Percentiles rank a stretch among this genome's conserved stretches.
phyloP scores from a whole-genome alignment of 2,888 invertebrate species.

The Orthosia cruda region DNA sequence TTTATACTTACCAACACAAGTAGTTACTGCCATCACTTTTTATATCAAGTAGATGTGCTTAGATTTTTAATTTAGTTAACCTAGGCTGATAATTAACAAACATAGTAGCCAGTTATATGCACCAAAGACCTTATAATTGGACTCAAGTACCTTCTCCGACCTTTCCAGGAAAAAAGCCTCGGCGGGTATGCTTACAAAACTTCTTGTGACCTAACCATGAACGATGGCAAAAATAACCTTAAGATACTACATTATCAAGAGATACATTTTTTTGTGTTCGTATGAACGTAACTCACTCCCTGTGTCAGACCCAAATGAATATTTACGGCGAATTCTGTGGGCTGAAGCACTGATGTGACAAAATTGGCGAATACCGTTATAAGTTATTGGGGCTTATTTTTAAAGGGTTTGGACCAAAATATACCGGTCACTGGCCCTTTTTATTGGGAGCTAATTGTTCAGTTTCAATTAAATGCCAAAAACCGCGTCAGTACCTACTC shows the following conservation, averaged over 20 bases:
- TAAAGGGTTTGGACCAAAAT: constrained; percentile 34
- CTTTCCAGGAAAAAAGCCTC: background rate
- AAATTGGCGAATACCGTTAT: constrained; percentile 50
- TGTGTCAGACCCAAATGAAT: constrained; percentile 69
- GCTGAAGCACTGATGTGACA: constrained; percentile 53
- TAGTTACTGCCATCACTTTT: too few relatives aligned
- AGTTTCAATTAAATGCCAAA: constrained; percentile 15
- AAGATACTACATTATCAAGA: constrained; percentile 61
- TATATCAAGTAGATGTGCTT: too few relatives aligned
- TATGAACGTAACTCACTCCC: constrained; percentile 69
- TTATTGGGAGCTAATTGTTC: constrained; percentile 9
- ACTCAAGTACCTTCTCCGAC: too few relatives aligned
- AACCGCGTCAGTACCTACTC: background rate
- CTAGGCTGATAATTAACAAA: too few relatives aligned
- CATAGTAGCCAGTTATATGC: too few relatives aligned
- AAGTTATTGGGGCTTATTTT: constrained; percentile 51
- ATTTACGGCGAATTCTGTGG: constrained; percentile 58
- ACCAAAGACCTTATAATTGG: too few relatives aligned
- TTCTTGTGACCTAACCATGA: constrained; percentile 14
- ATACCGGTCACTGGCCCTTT: background rate
- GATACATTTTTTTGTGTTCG: constrained; percentile 68
- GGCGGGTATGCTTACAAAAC: background rate
- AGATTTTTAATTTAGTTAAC: too few relatives aligned
- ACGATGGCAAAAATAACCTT: constrained; percentile 13
- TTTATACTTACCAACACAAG: too few relatives aligned